These are phyloP conservation scores for Cheilosia grossa DNA, from an alignment of 2,888 invertebrate genomes.

Conservation along the genomic window DNA sequence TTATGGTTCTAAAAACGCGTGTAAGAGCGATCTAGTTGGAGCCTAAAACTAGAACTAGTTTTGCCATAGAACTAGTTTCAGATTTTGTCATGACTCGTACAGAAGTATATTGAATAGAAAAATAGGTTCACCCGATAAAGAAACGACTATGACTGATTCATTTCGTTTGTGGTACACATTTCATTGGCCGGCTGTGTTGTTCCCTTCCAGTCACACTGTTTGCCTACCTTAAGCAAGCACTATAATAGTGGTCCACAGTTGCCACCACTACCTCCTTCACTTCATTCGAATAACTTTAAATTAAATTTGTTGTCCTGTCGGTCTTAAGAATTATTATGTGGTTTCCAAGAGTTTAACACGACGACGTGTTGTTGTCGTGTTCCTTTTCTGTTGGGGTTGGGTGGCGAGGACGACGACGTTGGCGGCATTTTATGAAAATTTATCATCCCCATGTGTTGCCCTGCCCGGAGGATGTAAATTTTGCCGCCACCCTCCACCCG, in stretches of 20 bases:
- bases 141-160: not conserved
- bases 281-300: constrained; percentile 75
- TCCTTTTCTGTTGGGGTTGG: constrained; percentile 30
- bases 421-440: constrained; percentile 73
- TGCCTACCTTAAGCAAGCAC: constrained; percentile 60
- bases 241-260: constrained; percentile 49
- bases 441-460: constrained; percentile 75
- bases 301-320: constrained; percentile 76
- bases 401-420: constrained; percentile 32
- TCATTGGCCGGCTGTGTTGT: not conserved
- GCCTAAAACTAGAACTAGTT: too few relatives aligned
- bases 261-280: constrained; percentile 57
- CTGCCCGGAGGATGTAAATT: constrained; percentile 65
- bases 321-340: constrained; percentile 81
- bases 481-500: constrained; percentile 5
- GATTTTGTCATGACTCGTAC: too few relatives aligned
- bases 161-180: not conserved
- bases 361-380: constrained; percentile 73
- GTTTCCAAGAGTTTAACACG: constrained; percentile 79
- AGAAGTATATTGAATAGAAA: too few relatives aligned
- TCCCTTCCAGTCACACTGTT: constrained; percentile 49
- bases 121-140: too few relatives aligned
- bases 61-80: too few relatives aligned
- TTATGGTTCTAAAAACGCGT: too few relatives aligned
- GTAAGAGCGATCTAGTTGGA: too few relatives aligned